Evolutionary conservation across 2,113 vertebrate species (phyloP), one percentile per base, ranked within the genome.

Genomic region (Podiceps cristatus): DNA sequence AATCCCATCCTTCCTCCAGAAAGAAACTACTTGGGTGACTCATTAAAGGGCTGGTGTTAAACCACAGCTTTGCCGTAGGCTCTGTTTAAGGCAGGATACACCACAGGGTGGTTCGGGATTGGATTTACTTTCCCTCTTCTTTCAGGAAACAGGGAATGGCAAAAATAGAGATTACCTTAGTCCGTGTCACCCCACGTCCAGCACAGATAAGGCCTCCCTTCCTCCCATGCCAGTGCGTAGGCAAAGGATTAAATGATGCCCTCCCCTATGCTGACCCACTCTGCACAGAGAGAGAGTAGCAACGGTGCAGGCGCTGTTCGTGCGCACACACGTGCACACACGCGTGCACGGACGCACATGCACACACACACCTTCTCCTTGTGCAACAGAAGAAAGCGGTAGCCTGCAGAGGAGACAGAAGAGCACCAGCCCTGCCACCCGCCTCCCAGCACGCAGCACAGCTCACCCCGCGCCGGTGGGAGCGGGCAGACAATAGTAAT

Each of bases 261-360:
- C 16, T 10, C 1, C 23, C 13, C 13, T 59, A 2, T 16, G 40
- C 53, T 23, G 31, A 40, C 18, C 40, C 33, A 4, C 19, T 11
- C 11, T 44, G 33, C 2, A 1, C 18, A 31, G 49, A 74, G 10
- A 2, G 35, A 47, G 27, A 67, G 37, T 0, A 37, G 45, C 20
- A 15, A 3, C 28, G 44, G 17, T 47, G 28, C 18, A 9, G 37
- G 7, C 31, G 33, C 33, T 47, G 42, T 27, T 89, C 2, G 0
- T n/a, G 18, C 18, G 4, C 16, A 23, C 33, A 2, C 13, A 0
- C 1, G 2, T 11, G 27, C 58, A 29, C 60, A 10, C 0, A 2
- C 0, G 1, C 27, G 68, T 10, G 37, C 79, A 15, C 0, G 0
- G 2, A 0, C 9, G 11, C 45, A 18, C 45, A 45, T 45, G 45